Conservation (phyloP, 2,797 vertebrate species). For the Pelobates cultripes region DNA sequence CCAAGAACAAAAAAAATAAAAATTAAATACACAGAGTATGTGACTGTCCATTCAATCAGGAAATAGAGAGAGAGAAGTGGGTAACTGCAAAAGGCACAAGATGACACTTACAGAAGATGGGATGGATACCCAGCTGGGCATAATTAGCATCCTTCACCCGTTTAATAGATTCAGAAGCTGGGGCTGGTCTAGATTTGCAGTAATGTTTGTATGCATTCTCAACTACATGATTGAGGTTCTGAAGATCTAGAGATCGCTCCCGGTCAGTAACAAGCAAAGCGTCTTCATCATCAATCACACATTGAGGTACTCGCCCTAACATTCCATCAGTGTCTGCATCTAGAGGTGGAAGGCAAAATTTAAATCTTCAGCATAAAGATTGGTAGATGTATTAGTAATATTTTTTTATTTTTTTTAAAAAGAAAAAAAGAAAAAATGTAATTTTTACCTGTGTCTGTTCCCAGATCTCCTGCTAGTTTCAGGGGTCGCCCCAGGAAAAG, state of each 20-base stretch:
- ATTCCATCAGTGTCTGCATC: conserved; percentile 72
- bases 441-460: conserved; percentile 64
- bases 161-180: conserved; percentile 90
- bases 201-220: conserved; percentile 95
- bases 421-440: not conserved
- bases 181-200: conserved; percentile 85
- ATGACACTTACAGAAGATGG: conserved; percentile 82
- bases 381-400: not conserved
- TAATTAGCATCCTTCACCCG: conserved; percentile 83
- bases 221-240: conserved; percentile 76
- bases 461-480: conserved; percentile 70
- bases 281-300: conserved; percentile 88
- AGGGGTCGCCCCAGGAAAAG: conserved; percentile 88
- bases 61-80: not conserved
- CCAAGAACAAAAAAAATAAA: not conserved
- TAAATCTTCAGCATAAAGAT: not conserved
- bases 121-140: conserved; percentile 84
- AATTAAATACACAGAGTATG: not conserved
- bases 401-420: too few species aligned
- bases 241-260: conserved; percentile 80
- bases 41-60: not conserved
- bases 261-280: conserved; percentile 76
- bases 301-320: conserved; percentile 90
- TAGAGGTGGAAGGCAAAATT: not conserved
- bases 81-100: not conserved